Conservation (phyloP, 2,797 vertebrate species). For the Streptopelia turtur region DNA sequence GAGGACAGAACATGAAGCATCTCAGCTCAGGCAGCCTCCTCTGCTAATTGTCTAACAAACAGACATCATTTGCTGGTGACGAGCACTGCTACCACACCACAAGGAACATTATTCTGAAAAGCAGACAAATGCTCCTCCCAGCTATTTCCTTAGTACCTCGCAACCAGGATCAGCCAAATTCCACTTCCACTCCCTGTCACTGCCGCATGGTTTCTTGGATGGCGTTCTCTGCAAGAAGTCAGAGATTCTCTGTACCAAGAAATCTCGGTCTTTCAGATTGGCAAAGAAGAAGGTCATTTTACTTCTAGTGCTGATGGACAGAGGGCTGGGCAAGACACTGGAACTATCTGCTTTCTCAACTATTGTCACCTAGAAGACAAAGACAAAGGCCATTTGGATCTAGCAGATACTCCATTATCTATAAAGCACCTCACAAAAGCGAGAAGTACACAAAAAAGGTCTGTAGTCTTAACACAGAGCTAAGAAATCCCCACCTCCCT, state of each 20-base stretch:
- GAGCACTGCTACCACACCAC: not conserved
- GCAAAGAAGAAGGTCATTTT: conserved; percentile 99
- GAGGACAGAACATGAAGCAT: not conserved
- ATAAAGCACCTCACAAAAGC: not conserved
- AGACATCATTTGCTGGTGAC: not conserved
- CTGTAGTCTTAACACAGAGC: not conserved
- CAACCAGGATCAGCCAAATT: conserved; percentile 44
- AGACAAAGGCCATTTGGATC: not conserved
- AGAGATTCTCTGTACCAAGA: conserved; percentile 95
- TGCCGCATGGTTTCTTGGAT: conserved; percentile 72
- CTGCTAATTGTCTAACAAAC: not conserved
- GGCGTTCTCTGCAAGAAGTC: conserved; percentile 96
- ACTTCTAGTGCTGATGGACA: conserved; percentile 97
- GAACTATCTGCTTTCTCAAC: conserved; percentile 98
- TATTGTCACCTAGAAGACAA: conserved; percentile 87
- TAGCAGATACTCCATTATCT: not conserved
- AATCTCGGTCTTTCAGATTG: conserved; percentile 95
- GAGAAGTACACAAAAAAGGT: not conserved
- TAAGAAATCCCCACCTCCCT: conserved; percentile 84
- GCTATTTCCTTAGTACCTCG: conserved; percentile 41
- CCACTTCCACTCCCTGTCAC: conserved; percentile 69
- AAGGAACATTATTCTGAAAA: not conserved
- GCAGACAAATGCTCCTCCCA: not conserved
- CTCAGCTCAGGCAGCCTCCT: not conserved
- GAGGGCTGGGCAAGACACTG: conserved; percentile 92